Evolutionary conservation across 1,140 invertebrate genomes (phyloP), one percentile per base, ranked within the genome.

Genomic region (Spodoptera frugiperda): DNA sequence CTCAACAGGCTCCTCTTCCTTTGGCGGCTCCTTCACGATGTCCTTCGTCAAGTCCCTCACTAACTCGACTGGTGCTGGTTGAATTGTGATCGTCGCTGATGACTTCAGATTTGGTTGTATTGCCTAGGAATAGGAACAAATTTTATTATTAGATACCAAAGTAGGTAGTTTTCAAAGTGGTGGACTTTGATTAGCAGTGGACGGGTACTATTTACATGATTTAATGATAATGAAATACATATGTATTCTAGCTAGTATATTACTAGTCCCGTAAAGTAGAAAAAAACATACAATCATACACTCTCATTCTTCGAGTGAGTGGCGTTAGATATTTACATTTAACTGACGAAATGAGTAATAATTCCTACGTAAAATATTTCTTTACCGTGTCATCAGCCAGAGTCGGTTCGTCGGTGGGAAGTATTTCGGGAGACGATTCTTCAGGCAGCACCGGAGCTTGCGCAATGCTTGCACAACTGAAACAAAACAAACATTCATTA

Each of bases 11-110:
- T 89, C 85, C 12, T 90, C 87, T n/a, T 88, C 87, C 57, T 84
- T 87, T 4, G 78, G 79, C 15, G 76, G 30, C 15, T 84, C 79
- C 15, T 78, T 81, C 12, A 82, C 78, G 0, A 87, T 82, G 8
- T 89, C 81, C 53, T 81, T 82, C 0, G 83, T 87, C 9, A 77
- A 72, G 30, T 88, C 85, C 25, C 83, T 83, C 1, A 78, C 80
- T 0, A 87, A 76, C 25, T 80, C 81, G 0, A 81, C 72, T 0
- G 89, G 86, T 1, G 90, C 83, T 1, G 89, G 85, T 0, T 87
- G 67, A 77, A 93, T 92, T 14, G 91, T 93, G n/a, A 93, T 92
- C 0, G 92, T 93, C 0, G 92, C 92, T 15, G 92, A 93, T 0
- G 92, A 92, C 57, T 90, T 88, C 2, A 93, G 80, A 0, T 78